Evolutionary conservation across 2,888 invertebrate genomes (phyloP), one percentile per base, ranked within the genome.

Genomic region (Linnaemya vulpina): DNA sequence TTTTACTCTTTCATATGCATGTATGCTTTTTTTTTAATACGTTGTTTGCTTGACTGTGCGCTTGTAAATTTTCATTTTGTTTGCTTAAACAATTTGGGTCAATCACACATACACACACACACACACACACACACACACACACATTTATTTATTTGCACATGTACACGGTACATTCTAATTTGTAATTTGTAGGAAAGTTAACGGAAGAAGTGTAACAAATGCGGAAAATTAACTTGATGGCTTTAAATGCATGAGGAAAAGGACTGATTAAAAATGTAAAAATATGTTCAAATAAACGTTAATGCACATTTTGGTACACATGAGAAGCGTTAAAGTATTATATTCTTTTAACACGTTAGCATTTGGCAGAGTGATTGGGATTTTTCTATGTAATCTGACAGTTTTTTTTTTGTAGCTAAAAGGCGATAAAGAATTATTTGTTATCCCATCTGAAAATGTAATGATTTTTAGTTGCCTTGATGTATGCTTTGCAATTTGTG

Each of bases 41-140:
- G 20, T 17, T 43, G 65, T 46, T 65, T 65, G 5, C 7, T 25
- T 65, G n/a, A 46, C 46, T 60, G 35, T 63, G 46, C 17, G 17
- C 49, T 10, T 53, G 53, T 53, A 53, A 40, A 62, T 35, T 58
- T 74, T 79, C 51, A 58, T 67, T 77, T 77, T 73, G 58, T 78
- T 68, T 51, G 20, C 60, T 73, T 53, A 68, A 67, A 62, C 71
- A 67, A 80, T 80, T 84, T 76, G 40, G 84, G 80, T 76, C 80
- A 84, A 60, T 73, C 76, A 75, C 58, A 38, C 38, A 38, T 60
- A 9, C 35, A 35, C 4, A 30, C 58, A 30, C 2, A n/a, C 30
- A 9, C 25, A 55, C 13, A 25, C 25, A 53, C 20, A 20, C 10
- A n/a, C n/a, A n/a, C n/a, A n/a, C n/a, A n/a, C n/a, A n/a, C n/a